Evolutionary conservation across 2,888 invertebrate species (phyloP), one percentile per base, ranked within the genome.

Genomic region (Bruchidius siliquastri): DNA sequence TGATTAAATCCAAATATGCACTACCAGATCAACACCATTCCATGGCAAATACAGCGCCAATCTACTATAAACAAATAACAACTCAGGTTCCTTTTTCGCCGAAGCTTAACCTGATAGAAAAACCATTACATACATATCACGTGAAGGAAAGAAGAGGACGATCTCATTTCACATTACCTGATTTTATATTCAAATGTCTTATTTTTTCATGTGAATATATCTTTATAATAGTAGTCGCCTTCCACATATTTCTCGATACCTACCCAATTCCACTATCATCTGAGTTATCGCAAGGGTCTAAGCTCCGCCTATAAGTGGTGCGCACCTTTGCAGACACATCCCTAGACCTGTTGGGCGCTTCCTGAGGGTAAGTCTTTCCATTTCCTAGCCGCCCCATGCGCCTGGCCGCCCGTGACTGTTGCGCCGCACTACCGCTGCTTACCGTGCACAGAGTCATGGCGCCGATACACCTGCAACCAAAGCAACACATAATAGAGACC

Each of bases 211-310:
- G n/a, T n/a, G n/a, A n/a, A n/a, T n/a, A n/a, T n/a, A 26, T 26
- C 8, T 26, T 26, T 26, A 8, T 2, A 26, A 26, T 26, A 26
- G 26, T 8, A 26, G n/a, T n/a, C n/a, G n/a, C n/a, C 8, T 26
- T 26, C 26, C 26, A 8, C 26, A 26, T 26, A 4, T 4, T 26
- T 26, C 8, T 8, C 26, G 2, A 26, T 13, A 80, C 85, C 84
- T 82, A 87, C 74, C 95, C 96, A 80, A 96, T 90, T 32, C 96
- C 96, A 79, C 96, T 96, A 87, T 96, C 96, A 88, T 95, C 95
- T 77, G 95, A 96, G 87, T 94, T 95, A 85, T 96, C 95, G 85
- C 94, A 94, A 76, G 91, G 91, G 84, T 89, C 90, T 80, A 88
- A 85, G 77, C 86, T 86, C 72, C 87, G 85, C 78, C 84, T 84